Evolutionary conservation across 2,113 vertebrate species (phyloP), one percentile per base, ranked within the genome.

Genomic region (Pagrus major): DNA sequence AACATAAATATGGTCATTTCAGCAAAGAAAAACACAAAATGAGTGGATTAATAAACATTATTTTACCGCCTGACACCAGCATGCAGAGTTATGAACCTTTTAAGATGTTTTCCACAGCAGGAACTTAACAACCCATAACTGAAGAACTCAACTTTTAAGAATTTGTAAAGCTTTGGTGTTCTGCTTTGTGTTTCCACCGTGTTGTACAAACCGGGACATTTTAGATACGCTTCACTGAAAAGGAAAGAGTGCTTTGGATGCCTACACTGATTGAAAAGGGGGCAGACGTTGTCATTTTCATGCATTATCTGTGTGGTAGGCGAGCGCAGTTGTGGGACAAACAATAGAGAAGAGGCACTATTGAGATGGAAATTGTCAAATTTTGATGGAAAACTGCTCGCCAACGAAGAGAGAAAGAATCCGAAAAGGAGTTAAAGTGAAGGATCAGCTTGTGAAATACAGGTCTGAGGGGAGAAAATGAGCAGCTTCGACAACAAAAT

Each of bases 31-130:
- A 80, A 81, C 44, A 78, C 66, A 78, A 27, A 73, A 58, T 58
- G 46, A 89, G 61, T 46, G 51, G 29, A 88, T 80, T 82, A 78
- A 76, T 66, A 68, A 58, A 58, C 49, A 60, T 44, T 60, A 42
- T 55, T 52, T 70, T 23, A 55, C 65, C 46, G 29, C 18, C 20
- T 68, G 39, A 83, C n/a, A 60, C 63, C 37, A 46, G 47, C 86
- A 88, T 84, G 85, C 83, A 77, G 44, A 56, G 20, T 58, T 42
- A 35, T 46, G 39, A 76, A 80, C 25, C 25, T 25, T 54, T 73
- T 52, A 3, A 60, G 25, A 55, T 69, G 54, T 85, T 89, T 83
- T 83, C 71, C 78, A 82, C 69, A 7, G 71, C 47, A 86, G 75
- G 59, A 86, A 76, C 16, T 54, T 69, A 75, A 76, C 29, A 83